Percentiles rank a stretch among this genome's conserved stretches.
These are phyloP conservation scores for Micropterix aruncella DNA, from an alignment of 2,888 invertebrate species.

Conservation along the genomic window DNA sequence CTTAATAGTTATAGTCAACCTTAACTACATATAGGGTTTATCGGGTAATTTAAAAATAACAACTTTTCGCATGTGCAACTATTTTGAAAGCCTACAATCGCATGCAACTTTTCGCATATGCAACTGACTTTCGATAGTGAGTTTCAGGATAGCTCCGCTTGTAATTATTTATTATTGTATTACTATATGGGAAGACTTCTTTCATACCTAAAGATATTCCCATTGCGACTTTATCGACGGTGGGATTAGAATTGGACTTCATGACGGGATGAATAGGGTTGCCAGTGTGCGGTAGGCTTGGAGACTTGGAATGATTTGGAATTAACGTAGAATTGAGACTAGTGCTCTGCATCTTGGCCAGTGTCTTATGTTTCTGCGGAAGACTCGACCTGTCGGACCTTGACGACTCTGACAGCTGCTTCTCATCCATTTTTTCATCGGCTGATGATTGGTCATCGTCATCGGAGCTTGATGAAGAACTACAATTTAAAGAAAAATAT, in stretches of 20 bases:
- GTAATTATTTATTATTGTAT: no score
- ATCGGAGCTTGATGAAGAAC: slow-evolving; percentile 58
- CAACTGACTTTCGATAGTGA: no score
- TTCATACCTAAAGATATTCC: slow-evolving; percentile 31
- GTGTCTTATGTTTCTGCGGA: not conserved
- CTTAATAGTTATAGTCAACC: no score
- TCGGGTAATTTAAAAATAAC: no score
- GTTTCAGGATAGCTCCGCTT: no score
- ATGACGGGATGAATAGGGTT: slow-evolving; percentile 33
- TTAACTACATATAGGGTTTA: no score
- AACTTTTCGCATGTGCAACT: no score
- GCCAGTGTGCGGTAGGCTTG: slow-evolving; percentile 30
- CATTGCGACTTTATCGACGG: slow-evolving; percentile 37
- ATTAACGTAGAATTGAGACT: slow-evolving; percentile 17
- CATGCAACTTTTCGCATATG: no score
- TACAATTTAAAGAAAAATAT: slow-evolving; percentile 36
- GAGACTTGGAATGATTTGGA: slow-evolving; percentile 30
- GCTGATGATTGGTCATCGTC: slow-evolving; percentile 41
- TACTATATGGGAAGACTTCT: no score
- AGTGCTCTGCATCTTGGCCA: slow-evolving; percentile 1
- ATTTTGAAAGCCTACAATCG: no score
- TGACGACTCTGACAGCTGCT: slow-evolving; percentile 14
- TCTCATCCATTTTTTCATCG: slow-evolving; percentile 32
- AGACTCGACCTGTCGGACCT: not conserved
- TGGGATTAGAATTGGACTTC: slow-evolving; percentile 36